These are phyloP conservation scores for Hetaerina americana DNA, from an alignment of 1,140 invertebrate genomes.

Conservation along the genomic window DNA sequence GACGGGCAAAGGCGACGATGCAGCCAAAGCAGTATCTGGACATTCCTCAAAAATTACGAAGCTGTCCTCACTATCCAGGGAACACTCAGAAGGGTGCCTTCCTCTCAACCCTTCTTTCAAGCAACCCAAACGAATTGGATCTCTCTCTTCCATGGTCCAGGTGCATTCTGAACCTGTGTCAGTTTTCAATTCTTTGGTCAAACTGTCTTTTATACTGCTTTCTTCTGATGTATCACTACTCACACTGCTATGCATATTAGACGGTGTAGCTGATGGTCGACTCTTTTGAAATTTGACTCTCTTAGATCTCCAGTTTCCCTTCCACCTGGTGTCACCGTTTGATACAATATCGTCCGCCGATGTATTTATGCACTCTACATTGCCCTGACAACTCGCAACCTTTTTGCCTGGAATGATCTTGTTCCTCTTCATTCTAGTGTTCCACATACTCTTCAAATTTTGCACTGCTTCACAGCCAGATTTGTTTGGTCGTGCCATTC, in stretches of 20 bases:
- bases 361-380: background rate
- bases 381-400: background rate
- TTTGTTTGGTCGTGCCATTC: background rate
- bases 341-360: background rate
- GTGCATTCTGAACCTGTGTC: background rate
- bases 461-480: background rate
- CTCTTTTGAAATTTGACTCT: background rate
- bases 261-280: background rate
- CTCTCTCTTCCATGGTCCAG: background rate
- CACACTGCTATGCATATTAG: background rate
- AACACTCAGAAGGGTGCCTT: constrained; percentile 25
- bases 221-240: background rate
- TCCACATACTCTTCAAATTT: background rate
- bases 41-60: constrained; percentile 27
- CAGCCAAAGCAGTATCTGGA: background rate
- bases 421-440: background rate
- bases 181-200: background rate
- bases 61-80: constrained; percentile 30
- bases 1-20: background rate
- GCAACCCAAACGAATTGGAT: no score
- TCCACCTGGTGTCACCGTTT: background rate
- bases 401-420: background rate
- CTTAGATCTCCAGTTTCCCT: background rate
- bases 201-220: background rate
- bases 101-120: constrained; percentile 12